Evolutionary conservation across 2,797 vertebrate species (phyloP), one percentile per base, ranked within the genome.

Genomic region (Hippoglossus hippoglossus): DNA sequence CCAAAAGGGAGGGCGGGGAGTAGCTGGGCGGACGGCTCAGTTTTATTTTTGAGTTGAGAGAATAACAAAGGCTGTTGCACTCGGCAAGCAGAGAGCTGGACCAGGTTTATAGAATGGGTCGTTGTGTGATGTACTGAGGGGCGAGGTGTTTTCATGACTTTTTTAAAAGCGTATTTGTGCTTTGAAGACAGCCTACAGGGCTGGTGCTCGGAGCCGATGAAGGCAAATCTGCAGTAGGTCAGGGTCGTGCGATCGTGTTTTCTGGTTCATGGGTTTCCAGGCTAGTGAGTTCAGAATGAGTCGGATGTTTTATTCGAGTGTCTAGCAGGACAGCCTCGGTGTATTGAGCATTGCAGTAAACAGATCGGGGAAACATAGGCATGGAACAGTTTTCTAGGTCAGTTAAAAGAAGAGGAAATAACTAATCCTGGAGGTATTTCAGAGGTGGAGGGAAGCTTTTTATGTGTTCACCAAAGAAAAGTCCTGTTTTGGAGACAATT

Each of bases 331-430:
- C 74, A 63, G 73, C 54, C 61, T 70, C 52, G 0, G 64, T 79
- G 77, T 76, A 63, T 55, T 19, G 69, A 71, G 83, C 76, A 31
- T 9, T 67, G 74, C 80, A 79, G 73, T 54, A 70, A 80, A 81
- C 63, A 51, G 73, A 80, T 71, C 81, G 74, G 73, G 57, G 86
- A 82, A 84, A 83, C 74, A 83, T 88, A 81, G 71, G 69, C 63
- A 58, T 25, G 21, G 73, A 71, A 49, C 34, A 44, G 66, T 87
- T 91, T 91, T 89, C 79, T 90, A 80, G 87, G 89, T 90, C 90
- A 91, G 78, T 77, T 72, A 79, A 79, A 59, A 82, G 66, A 41
- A 82, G 73, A 79, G 68, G 76, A 85, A 79, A 70, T 66, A 28
- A 66, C 64, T 73, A 80, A 85, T 86, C 80, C 85, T 82, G 73